phyloP scores from a whole-genome alignment of 2,797 vertebrate species.

The Yasuhikotakia modesta region DNA sequence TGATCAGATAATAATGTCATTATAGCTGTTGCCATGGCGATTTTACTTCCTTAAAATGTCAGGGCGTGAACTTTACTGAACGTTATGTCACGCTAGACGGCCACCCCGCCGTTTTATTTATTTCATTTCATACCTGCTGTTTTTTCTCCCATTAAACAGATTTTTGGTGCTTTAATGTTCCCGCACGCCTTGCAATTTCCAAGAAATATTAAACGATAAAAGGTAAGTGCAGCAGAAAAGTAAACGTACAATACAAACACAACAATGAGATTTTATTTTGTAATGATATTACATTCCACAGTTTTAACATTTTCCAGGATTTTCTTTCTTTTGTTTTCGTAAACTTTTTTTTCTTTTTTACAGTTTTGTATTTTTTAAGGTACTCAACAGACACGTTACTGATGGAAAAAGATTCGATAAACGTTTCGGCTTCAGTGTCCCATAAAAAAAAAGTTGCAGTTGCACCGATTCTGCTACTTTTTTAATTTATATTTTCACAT shows the following conservation, averaged over 20 bases:
- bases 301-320: conserved; percentile 72
- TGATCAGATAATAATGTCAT: conserved; percentile 34
- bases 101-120: neutral
- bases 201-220: neutral
- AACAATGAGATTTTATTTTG: conserved; percentile 75
- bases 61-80: conserved; percentile 30
- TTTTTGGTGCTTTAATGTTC: neutral
- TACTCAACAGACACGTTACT: conserved; percentile 75
- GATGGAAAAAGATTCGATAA: conserved; percentile 69
- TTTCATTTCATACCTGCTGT: neutral
- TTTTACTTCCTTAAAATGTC: conserved; percentile 35
- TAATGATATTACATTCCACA: conserved; percentile 79
- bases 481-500: conserved; percentile 53
- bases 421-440: conserved; percentile 58
- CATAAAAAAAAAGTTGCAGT: conserved; percentile 67
- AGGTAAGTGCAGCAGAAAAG: conserved; percentile 2
- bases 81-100: neutral
- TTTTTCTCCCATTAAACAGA: neutral
- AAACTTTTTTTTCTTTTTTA: conserved; percentile 52
- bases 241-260: conserved; percentile 64
- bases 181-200: neutral
- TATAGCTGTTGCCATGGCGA: conserved; percentile 21
- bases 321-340: conserved; percentile 52
- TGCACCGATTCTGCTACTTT: conserved; percentile 61
- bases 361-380: conserved; percentile 59